Percentiles rank a stretch among this genome's conserved stretches.
Conservation (phyloP, 2,797 vertebrate species). For the Helarctos malayanus region DNA sequence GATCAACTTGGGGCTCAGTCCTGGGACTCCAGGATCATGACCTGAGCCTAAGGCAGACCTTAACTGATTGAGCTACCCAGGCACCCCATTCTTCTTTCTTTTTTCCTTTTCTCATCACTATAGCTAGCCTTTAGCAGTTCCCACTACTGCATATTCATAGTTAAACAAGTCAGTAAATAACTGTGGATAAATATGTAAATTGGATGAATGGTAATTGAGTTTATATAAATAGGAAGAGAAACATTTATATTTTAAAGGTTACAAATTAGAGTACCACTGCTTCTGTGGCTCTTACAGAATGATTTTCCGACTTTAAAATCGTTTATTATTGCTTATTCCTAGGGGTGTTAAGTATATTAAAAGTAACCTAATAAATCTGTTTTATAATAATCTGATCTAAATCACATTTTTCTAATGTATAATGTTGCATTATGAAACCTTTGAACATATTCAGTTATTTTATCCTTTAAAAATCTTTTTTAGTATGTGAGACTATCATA, state of each 20-base stretch:
- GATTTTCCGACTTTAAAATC: slow-evolving; percentile 56
- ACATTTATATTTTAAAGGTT: slow-evolving; percentile 9
- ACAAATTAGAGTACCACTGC: slow-evolving; percentile 42
- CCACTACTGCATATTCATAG: not conserved
- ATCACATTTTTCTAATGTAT: not conserved
- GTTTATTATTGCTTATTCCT: slow-evolving; percentile 47
- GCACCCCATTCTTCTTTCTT: not conserved
- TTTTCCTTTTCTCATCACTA: not conserved
- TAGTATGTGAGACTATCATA: slow-evolving; percentile 97
- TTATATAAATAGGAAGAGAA: slow-evolving; percentile 54
- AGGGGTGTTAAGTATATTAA: slow-evolving; percentile 40
- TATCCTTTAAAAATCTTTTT: slow-evolving; percentile 63
- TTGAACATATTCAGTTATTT: slow-evolving; percentile 33
- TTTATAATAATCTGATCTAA: not conserved
- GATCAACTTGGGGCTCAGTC: not conserved
- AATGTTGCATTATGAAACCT: slow-evolving; percentile 63
- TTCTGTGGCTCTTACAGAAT: not conserved
- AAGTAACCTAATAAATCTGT: slow-evolving; percentile 17
- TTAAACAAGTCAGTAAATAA: slow-evolving; percentile 33
- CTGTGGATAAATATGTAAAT: slow-evolving; percentile 17
- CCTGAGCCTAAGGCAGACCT: not conserved
- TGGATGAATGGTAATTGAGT: slow-evolving; percentile 6
- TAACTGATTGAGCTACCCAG: not conserved
- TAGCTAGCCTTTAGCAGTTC: not conserved
- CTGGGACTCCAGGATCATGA: not conserved